Base-by-base conservation (phyloP, 2,888 invertebrate genomes). In the Vanessa cardui region DNA sequence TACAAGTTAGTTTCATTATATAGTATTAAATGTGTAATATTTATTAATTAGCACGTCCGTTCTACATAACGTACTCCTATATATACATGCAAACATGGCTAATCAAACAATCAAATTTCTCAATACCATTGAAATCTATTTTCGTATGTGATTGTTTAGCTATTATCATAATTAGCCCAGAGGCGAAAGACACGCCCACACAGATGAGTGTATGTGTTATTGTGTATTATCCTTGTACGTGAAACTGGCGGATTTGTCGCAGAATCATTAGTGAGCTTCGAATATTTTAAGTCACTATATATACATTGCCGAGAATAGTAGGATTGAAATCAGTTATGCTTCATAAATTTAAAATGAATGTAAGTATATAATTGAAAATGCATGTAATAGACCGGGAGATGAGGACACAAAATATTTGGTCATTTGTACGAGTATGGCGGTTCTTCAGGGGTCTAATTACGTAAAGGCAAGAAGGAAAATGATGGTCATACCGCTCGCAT, bases 61-160 rank as follows among this genome's bases (percentile, higher is more conserved):
- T 31, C n/a, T n/a, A 31, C 3, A 33, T 54, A 8, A 54, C 31
- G 33, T n/a, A 8, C 12, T 39, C 39, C 0, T 39, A 39, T 39
- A 39, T 33, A 7, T 8, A 26, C 31, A 33, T 47, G 18, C 54
- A 20, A 54, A 31, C 31, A n/a, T 54, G 54, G 54, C 31, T 54
- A 54, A 54, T 7, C 54, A 31, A 54, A 20, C 20, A 16, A 54
- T 54, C 26, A 16, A 54, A 31, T 54, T 54, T n/a, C 54, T 33
- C 54, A 54, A 54, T 54, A 54, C 31, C 26, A n/a, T 8, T 33
- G 54, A 31, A 60, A 46, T 60, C 46, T 47, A 60, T 60, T 60
- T 31, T 60, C 31, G 47, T 44, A 4, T 7, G 16, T 60, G 47
- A 33, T 47, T 26, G n/a, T 26, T 47, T 47, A n/a, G 16, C 12